Evolutionary conservation across 2,113 vertebrate species (phyloP).

Genomic region (Turdus rufiventris): DNA sequence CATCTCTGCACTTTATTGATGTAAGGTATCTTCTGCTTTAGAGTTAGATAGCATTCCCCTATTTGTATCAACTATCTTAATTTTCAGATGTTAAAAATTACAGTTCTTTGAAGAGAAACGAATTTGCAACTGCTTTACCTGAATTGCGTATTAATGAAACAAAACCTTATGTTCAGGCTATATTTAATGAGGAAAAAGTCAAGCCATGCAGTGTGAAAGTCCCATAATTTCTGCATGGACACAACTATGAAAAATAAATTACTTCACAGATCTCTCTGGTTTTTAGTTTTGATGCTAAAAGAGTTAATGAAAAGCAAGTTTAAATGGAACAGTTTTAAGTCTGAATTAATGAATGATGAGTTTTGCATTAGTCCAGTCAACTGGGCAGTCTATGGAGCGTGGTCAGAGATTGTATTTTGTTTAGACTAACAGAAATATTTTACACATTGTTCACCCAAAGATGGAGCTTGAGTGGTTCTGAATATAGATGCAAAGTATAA

Average conservation of each 20-base stretch:
- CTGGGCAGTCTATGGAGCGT: slow-evolving; percentile 25
- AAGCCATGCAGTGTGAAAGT: slow-evolving; percentile 6
- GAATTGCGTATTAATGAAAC: background rate
- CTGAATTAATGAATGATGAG: slow-evolving; percentile 31
- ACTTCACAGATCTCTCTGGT: slow-evolving; percentile 34
- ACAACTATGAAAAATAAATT: slow-evolving; percentile 35
- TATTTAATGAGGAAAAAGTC: slow-evolving; percentile 16
- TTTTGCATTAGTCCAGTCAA: slow-evolving; percentile 44
- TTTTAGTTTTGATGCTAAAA: slow-evolving; percentile 33
- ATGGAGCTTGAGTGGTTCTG: slow-evolving; percentile 50
- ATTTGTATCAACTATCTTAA: background rate
- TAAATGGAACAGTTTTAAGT: slow-evolving; percentile 28
- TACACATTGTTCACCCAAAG: slow-evolving; percentile 33
- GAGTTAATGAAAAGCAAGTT: slow-evolving; percentile 50
- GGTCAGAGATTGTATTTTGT: background rate
- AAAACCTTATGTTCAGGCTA: background rate
- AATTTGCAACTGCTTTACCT: background rate
- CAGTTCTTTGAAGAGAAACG: background rate
- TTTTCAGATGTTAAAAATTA: background rate
- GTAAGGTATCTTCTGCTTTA: background rate
- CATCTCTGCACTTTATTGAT: background rate
- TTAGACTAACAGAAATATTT: slow-evolving; percentile 45
- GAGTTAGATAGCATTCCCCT: background rate
- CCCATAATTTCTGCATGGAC: background rate
- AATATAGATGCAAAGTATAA: background rate